phyloP scores from a whole-genome alignment of 2,113 vertebrate genomes.

The Siniperca knerii region DNA sequence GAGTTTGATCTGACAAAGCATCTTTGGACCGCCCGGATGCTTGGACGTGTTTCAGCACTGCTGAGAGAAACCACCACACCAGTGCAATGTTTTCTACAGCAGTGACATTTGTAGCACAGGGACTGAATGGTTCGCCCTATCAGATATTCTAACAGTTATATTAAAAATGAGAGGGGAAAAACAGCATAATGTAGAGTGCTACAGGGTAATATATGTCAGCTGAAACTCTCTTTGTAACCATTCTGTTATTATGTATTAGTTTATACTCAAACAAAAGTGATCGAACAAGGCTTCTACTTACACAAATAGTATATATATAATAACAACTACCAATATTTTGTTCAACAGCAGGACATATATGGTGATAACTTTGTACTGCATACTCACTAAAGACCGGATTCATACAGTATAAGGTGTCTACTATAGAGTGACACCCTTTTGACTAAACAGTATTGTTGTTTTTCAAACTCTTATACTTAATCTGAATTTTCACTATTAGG shows the following conservation, averaged over 20 bases:
- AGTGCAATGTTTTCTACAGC: conserved; percentile 65
- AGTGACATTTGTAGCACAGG: conserved; percentile 62
- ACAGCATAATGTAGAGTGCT: neutral
- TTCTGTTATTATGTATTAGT: neutral
- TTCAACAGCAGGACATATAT: neutral
- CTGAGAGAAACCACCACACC: conserved; percentile 81
- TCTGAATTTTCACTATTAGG: neutral
- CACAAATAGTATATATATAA: neutral
- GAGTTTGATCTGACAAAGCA: conserved; percentile 87
- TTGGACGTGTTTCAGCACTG: conserved; percentile 85
- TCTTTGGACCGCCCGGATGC: conserved; percentile 86
- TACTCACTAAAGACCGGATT: neutral
- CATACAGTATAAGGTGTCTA: neutral
- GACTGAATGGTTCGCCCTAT: conserved; percentile 1
- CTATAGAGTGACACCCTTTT: neutral
- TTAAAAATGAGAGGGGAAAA: neutral
- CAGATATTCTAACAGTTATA: conserved; percentile 4
- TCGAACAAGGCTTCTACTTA: neutral
- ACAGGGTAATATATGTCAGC: neutral
- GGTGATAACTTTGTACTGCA: neutral
- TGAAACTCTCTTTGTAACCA: neutral
- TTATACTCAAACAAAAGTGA: neutral
- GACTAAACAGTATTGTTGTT: neutral
- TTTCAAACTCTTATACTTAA: neutral
- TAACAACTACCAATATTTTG: neutral